Base-by-base conservation (phyloP, 2,797 vertebrate species). In the Chromobotia macracanthus region DNA sequence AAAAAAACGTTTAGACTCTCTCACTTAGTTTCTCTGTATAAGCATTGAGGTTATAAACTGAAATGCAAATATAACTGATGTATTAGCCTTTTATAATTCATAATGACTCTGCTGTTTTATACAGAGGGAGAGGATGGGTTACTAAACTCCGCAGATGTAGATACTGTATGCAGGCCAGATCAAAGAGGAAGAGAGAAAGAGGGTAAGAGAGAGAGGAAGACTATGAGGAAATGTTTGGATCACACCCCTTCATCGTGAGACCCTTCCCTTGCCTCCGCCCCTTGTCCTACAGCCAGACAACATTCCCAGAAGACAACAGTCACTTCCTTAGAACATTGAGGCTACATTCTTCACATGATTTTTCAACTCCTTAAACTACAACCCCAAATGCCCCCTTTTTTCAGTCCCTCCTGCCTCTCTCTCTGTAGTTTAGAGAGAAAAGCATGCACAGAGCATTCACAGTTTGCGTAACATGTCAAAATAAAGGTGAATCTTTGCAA, bases 281-380 rank as follows among this genome's bases (percentile, higher is more conserved):
- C 51, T 75, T 12, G 66, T 55, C 58, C 38, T 60, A 8, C 63
- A 78, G 80, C 77, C 82, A 84, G 71, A 65, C 10, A 48, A 53
- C 68, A 28, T 77, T 85, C 80, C 88, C 90, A 87, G 74, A 80
- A 92, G 88, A 91, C 88, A 89, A 86, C 83, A 90, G 67, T 55
- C 88, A 91, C 87, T 93, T 93, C 92, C 93, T 91, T 69, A 83
- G 87, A 88, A 87, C 83, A 80, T 80, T 61, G 85, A 84, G 89
- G 82, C 85, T 84, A 72, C 93, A 93, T 94, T 94, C 91, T 87
- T 87, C 80, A 87, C 84, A 85, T 77, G 13, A 88, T 88, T 86
- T 84, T 79, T 72, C 77, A 78, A 80, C 75, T 84, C 58, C 83
- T 89, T 90, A 92, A 92, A 93, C 90, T 92, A 90, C 88, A 92